phyloP scores from a whole-genome alignment of 2,888 invertebrate genomes.

The Vesta saturnalis region DNA sequence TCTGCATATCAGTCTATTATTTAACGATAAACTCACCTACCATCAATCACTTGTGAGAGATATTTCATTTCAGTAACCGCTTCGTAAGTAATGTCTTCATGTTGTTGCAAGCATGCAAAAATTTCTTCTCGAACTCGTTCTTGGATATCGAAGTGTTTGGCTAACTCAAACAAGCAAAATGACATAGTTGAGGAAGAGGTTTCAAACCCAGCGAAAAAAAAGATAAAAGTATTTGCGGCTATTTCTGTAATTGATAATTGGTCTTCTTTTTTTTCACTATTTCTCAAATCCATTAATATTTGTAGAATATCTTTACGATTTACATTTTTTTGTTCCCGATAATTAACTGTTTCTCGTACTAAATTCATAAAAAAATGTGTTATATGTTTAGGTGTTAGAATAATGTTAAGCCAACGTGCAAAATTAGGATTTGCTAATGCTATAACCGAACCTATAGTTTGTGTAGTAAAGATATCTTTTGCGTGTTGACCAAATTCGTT shows the following conservation, averaged over 20 bases:
- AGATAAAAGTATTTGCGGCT: constrained; percentile 48
- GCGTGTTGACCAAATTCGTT: constrained; percentile 61
- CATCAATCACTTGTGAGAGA: constrained; percentile 61
- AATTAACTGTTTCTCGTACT: constrained; percentile 61
- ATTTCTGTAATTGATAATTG: constrained; percentile 24
- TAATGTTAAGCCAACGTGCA: not conserved
- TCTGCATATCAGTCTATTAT: not conserved
- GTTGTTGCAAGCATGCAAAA: constrained; percentile 52
- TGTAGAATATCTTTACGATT: constrained; percentile 67
- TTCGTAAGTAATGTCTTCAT: constrained; percentile 62
- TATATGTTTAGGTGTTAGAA: not conserved
- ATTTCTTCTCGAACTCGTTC: constrained; percentile 61
- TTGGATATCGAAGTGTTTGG: constrained; percentile 62
- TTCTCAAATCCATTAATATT: constrained; percentile 62
- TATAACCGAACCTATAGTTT: not conserved
- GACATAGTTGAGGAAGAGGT: constrained; percentile 58
- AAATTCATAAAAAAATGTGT: constrained; percentile 46
- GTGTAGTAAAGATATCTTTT: too few relatives aligned
- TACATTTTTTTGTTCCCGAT: too few relatives aligned
- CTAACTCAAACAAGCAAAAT: too few relatives aligned
- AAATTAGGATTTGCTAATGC: constrained; percentile 1
- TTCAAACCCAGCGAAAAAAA: constrained; percentile 56
- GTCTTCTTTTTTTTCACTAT: not conserved
- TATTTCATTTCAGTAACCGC: constrained; percentile 59
- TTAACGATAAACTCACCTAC: constrained; percentile 41